phyloP scores from a whole-genome alignment of 53 echinoderm and acorn worm genomes.

The Zoroaster sp. region DNA sequence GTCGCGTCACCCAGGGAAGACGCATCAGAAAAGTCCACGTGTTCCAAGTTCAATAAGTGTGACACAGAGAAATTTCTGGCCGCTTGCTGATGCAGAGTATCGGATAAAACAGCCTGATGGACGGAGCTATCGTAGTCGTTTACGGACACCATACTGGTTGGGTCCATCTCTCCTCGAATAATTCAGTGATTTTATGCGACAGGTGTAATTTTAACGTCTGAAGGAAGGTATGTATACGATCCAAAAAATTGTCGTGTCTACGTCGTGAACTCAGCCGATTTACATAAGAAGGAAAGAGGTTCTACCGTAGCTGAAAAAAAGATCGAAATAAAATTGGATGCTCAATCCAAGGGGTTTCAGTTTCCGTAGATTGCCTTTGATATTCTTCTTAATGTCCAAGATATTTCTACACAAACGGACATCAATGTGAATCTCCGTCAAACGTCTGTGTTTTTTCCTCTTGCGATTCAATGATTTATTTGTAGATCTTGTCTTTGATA shows the following conservation, averaged over 20 bases:
- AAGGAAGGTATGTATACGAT: neutral
- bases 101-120: constrained; percentile 45
- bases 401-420: too few relatives aligned
- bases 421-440: too few relatives aligned
- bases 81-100: constrained; percentile 17
- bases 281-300: neutral
- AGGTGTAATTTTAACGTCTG: neutral
- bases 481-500: too few relatives aligned
- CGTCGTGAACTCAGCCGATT: neutral
- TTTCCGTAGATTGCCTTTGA: too few relatives aligned
- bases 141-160: neutral
- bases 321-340: neutral
- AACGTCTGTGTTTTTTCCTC: too few relatives aligned
- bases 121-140: constrained; percentile 33
- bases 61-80: constrained; percentile 80
- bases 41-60: constrained; percentile 76
- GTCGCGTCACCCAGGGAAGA: constrained; percentile 17
- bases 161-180: neutral
- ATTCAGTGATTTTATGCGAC: neutral
- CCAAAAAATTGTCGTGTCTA: neutral
- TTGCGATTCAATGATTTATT: too few relatives aligned
- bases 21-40: constrained; percentile 72
- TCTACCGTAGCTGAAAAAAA: neutral
- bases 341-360: too few relatives aligned
- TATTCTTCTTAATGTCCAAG: too few relatives aligned